phyloP scores from a whole-genome alignment of 2,113 vertebrate genomes.

The Bombycilla garrulus region DNA sequence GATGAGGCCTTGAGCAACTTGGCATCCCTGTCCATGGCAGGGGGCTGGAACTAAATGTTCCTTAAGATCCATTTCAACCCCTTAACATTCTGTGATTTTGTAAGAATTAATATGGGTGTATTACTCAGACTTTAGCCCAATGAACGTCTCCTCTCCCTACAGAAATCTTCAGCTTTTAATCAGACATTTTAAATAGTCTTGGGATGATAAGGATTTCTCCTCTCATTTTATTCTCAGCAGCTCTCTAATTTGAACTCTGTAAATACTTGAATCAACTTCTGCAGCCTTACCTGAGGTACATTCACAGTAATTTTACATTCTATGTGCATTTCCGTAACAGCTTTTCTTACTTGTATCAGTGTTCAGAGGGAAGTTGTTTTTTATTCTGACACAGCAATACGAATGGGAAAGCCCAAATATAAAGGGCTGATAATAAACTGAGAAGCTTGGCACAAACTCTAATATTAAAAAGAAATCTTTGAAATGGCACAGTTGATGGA shows the following conservation, averaged over 20 bases:
- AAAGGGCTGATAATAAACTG: neutral
- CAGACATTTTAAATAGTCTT: neutral
- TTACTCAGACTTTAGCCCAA: neutral
- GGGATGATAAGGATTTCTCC: neutral
- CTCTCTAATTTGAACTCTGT: neutral
- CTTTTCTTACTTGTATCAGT: neutral
- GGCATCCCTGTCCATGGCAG: neutral
- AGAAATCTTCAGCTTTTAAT: neutral
- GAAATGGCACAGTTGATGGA: neutral
- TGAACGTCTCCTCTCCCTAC: fast-evolving
- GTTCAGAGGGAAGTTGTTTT: neutral
- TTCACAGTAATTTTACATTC: neutral
- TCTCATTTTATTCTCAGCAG: neutral
- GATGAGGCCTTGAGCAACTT: neutral
- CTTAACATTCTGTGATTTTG: neutral
- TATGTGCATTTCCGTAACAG: fast-evolving
- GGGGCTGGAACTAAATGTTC: neutral
- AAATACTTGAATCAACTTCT: neutral
- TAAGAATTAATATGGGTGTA: neutral
- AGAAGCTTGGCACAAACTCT: neutral
- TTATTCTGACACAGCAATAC: neutral
- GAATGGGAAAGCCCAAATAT: neutral
- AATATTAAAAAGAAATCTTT: neutral
- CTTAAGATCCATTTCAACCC: neutral
- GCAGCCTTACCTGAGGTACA: neutral